phyloP scores from a whole-genome alignment of 2,797 vertebrate genomes.

The Salmo trutta region DNA sequence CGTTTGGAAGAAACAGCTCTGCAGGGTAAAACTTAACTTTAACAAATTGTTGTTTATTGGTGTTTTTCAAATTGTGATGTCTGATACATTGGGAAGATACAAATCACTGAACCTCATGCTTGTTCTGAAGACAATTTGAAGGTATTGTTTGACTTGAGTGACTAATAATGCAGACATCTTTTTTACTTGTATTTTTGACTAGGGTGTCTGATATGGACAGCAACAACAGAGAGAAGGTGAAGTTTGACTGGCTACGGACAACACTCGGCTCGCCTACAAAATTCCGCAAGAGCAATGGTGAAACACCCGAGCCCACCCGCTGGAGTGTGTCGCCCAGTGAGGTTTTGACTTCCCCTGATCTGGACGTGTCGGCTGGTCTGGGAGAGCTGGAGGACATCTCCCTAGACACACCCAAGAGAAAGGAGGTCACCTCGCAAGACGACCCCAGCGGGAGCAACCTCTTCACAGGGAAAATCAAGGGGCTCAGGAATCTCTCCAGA shows the following conservation, averaged over 20 bases:
- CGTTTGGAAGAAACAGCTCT: not conserved
- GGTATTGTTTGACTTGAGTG: not conserved
- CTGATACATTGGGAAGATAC: not conserved
- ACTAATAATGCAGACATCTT: not conserved
- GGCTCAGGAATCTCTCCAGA: conserved; percentile 47
- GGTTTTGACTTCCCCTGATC: conserved; percentile 11
- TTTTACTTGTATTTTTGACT: not conserved
- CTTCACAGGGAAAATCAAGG: conserved; percentile 38
- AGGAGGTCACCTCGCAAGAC: conserved; percentile 8
- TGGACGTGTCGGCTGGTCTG: conserved; percentile 42
- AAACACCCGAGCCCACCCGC: conserved; percentile 21
- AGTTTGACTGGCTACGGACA: conserved; percentile 47
- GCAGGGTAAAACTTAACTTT: not conserved
- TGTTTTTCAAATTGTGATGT: not conserved
- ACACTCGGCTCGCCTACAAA: conserved; percentile 29
- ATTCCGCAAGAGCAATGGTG: conserved; percentile 22
- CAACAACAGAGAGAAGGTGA: conserved; percentile 46
- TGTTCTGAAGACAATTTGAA: not conserved
- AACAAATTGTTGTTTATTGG: not conserved
- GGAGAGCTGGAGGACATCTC: conserved; percentile 45
- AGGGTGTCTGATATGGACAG: conserved; percentile 56
- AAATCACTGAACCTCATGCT: not conserved
- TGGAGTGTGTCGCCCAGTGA: conserved; percentile 21
- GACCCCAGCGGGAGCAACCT: conserved; percentile 10
- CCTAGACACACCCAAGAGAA: conserved; percentile 67